A percentile compares a stretch with the other conserved stretches of the same genome.
These are phyloP conservation scores for Cheilosia soror DNA, from an alignment of 2,888 invertebrate genomes.

Conservation along the genomic window DNA sequence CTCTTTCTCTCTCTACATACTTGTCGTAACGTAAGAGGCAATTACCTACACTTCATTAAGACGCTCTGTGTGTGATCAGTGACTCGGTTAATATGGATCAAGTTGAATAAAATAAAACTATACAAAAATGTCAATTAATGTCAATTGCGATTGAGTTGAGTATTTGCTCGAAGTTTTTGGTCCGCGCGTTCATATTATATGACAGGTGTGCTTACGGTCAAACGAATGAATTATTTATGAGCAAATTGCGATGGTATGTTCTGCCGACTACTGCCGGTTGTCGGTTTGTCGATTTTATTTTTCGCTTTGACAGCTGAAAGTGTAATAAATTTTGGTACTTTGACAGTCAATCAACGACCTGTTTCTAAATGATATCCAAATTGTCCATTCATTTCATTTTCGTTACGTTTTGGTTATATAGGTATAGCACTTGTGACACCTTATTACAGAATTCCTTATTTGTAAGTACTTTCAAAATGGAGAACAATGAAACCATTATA, in stretches of 20 bases:
- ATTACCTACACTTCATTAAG: slow-evolving; percentile 67
- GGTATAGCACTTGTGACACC: slow-evolving; percentile 28
- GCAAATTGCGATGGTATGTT: slow-evolving; percentile 39
- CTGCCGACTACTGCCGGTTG: not conserved
- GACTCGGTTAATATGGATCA: slow-evolving; percentile 61
- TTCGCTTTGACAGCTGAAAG: slow-evolving; percentile 60
- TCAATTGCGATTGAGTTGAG: slow-evolving; percentile 68
- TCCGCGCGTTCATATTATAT: slow-evolving; percentile 23
- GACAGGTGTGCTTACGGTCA: slow-evolving; percentile 60
- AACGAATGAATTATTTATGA: slow-evolving; percentile 69
- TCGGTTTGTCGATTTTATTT: slow-evolving; percentile 30
- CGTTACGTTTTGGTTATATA: slow-evolving; percentile 27
- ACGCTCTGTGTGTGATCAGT: slow-evolving; percentile 36
- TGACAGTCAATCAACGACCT: slow-evolving; percentile 25
- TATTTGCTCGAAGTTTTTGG: slow-evolving; percentile 40
- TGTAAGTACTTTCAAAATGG: slow-evolving; percentile 18
- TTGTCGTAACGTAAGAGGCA: slow-evolving; percentile 38
- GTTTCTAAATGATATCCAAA: slow-evolving; percentile 26
- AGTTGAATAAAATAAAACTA: slow-evolving; percentile 50
- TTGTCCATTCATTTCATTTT: slow-evolving; percentile 25
- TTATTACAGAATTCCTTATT: slow-evolving; percentile 46
- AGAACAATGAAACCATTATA: slow-evolving; percentile 54
- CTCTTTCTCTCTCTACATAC: slow-evolving; percentile 4
- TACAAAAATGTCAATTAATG: slow-evolving; percentile 70
- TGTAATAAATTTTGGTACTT: slow-evolving; percentile 63